Evolutionary conservation across 2,113 vertebrate genomes (phyloP).

Genomic region (Pedetes capensis): DNA sequence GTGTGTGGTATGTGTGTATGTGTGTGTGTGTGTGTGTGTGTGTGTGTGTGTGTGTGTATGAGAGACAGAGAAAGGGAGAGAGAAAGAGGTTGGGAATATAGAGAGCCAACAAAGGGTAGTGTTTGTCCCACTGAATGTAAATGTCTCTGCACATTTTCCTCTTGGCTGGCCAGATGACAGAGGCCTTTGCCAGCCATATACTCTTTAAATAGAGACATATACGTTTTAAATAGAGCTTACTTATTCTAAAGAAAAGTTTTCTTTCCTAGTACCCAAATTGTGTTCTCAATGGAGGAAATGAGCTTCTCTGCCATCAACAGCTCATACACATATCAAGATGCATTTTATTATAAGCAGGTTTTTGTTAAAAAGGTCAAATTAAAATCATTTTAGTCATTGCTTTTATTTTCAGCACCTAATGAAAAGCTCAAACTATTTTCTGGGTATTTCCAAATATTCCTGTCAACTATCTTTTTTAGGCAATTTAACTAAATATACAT

Average conservation of each 20-base stretch:
- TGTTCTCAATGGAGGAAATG: constrained; percentile 38
- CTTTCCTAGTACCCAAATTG: constrained; percentile 40
- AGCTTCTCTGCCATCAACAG: background rate
- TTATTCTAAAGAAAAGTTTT: constrained; percentile 56
- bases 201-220: constrained; percentile 63
- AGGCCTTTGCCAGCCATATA: constrained; percentile 52
- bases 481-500: constrained; percentile 14
- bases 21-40: constrained; percentile 55
- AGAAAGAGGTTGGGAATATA: background rate
- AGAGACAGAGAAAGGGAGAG: no score
- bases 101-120: constrained; percentile 51
- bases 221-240: constrained; percentile 56
- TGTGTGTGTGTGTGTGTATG: no score
- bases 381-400: constrained; percentile 15
- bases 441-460: constrained; percentile 34
- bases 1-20: constrained; percentile 65
- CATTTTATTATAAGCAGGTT: background rate
- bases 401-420: constrained; percentile 46
- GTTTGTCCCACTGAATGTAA: constrained; percentile 65
- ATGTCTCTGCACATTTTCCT: constrained; percentile 62
- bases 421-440: constrained; percentile 59
- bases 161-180: constrained; percentile 61
- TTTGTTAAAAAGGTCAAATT: constrained; percentile 52
- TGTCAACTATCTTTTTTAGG: constrained; percentile 30
- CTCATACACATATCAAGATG: background rate